phyloP scores from a whole-genome alignment of 2,113 vertebrate species.

The Hypocryptadius cinnamomeus region DNA sequence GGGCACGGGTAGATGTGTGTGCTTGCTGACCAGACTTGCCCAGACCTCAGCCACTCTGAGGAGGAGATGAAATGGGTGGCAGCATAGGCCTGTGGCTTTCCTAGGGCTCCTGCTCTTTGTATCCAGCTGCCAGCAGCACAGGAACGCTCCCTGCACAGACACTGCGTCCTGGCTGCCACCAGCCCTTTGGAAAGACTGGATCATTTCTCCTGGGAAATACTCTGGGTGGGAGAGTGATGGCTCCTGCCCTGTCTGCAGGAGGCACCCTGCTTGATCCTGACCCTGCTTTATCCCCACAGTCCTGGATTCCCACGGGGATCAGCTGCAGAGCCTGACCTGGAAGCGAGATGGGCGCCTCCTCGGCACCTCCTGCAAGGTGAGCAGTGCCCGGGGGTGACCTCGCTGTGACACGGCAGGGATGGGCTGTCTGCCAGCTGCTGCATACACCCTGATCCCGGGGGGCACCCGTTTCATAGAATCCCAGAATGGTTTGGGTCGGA shows the following conservation, averaged over 20 bases:
- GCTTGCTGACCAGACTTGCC: not conserved
- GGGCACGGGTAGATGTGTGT: fast-evolving
- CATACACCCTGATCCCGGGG: not conserved
- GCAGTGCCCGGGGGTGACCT: not conserved
- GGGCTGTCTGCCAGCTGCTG: not conserved
- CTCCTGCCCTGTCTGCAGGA: not conserved
- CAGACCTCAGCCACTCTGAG: not conserved
- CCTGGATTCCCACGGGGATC: constrained; percentile 80
- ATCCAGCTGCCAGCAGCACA: fast-evolving
- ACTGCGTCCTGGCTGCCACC: not conserved
- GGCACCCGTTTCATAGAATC: fast-evolving
- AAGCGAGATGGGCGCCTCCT: constrained; percentile 83
- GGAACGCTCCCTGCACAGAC: not conserved
- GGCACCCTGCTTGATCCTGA: not conserved
- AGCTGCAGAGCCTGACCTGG: constrained; percentile 86
- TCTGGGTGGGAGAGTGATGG: not conserved
- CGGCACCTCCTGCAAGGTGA: constrained; percentile 87
- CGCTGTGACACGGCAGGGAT: fast-evolving
- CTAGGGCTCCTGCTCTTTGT: not conserved
- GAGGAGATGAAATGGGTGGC: not conserved
- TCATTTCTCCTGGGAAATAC: not conserved
- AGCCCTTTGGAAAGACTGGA: not conserved
- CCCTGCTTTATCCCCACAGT: constrained; percentile 59
- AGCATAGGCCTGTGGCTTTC: not conserved
- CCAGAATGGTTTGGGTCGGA: too few species aligned